A percentile compares a stretch with the other conserved stretches of the same genome.
phyloP scores from a whole-genome alignment of 2,113 vertebrate species.

The Hylia prasina region DNA sequence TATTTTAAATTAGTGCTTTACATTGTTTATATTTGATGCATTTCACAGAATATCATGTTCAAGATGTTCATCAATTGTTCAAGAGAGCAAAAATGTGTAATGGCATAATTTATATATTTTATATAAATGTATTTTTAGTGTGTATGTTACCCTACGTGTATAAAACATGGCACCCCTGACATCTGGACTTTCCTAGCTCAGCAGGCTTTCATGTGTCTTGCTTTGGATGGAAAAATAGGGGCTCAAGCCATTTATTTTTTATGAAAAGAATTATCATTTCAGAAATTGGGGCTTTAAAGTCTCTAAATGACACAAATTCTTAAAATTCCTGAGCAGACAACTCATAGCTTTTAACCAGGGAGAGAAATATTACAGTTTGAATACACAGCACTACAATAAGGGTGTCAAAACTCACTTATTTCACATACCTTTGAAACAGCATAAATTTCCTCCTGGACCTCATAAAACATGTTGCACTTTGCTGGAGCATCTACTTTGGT shows the following conservation, averaged over 20 bases:
- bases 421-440: not conserved
- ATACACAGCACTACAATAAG: not conserved
- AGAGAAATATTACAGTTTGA: not conserved
- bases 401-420: not conserved
- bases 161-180: not conserved
- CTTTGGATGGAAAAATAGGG: not conserved
- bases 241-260: not conserved
- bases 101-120: not conserved
- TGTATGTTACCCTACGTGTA: accelerated
- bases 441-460: not conserved
- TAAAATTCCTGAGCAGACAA: not conserved
- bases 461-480: not conserved
- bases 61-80: not conserved
- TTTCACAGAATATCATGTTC: not conserved
- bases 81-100: not conserved
- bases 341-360: not conserved
- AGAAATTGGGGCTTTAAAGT: not conserved
- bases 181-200: not conserved
- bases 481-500: not conserved
- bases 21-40: not conserved
- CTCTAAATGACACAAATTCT: not conserved
- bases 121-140: not conserved
- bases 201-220: not conserved
- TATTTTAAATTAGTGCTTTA: not conserved
- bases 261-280: not conserved